Evolutionary conservation across 2,888 invertebrate species (phyloP), one percentile per base, ranked within the genome.

Genomic region (Tineola bisselliella): DNA sequence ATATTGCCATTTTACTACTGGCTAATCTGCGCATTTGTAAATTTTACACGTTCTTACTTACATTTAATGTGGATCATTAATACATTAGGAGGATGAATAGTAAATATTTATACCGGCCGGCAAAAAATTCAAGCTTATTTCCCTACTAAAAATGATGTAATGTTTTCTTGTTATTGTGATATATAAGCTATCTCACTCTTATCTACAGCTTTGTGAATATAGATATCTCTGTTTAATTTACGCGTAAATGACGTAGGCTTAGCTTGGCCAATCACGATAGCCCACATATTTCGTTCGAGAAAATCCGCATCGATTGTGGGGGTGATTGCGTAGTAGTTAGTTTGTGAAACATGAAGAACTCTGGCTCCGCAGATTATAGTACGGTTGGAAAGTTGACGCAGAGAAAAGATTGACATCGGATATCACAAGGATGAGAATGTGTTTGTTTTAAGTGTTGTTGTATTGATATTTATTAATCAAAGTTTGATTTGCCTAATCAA

Each of bases 301-400:
- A 54, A 54, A 25, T 10, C 10, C 10, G 15, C 17, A 5, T n/a
- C 10, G n/a, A 17, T 17, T 48, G 3, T 17, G 48, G 48, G 48
- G 48, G 48, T 15, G 48, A 48, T 48, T 48, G 48, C 48, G 48
- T 48, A 48, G 48, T 48, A 48, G 54, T 54, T 18, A 5, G 25
- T 1, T 54, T 54, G 54, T 25, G 18, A 54, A 54, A 54, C 54
- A 54, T 54, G 54, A 54, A 54, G 54, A 25, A 54, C 17, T 17
- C 17, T 2, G 48, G 48, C 10, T 8, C 15, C 2, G 17, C 15
- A 10, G 15, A 48, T 48, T 13, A 17, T 48, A n/a, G n/a, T n/a
- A 17, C 17, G 10, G 6, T 48, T 10, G 48, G 15, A 15, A 48
- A 48, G 48, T 15, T 48, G n/a, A 48, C 48, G 10, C 48, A 48